phyloP scores from a whole-genome alignment of 2,888 invertebrate species.

The Cephus nigrinus region DNA sequence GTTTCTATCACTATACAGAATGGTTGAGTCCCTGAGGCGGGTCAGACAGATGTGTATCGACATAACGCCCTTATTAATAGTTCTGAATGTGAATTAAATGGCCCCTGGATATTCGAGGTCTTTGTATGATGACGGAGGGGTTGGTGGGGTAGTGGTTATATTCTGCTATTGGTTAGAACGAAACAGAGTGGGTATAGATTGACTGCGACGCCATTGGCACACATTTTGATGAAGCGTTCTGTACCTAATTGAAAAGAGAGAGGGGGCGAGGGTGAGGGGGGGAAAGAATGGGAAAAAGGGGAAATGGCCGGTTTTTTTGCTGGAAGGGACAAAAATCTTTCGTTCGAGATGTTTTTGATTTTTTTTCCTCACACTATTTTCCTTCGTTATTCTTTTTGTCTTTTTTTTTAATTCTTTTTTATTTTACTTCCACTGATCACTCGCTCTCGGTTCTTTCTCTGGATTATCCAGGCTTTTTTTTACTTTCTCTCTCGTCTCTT shows the following conservation, averaged over 20 bases:
- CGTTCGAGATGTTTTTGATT: not conserved
- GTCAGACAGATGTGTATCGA: conserved; percentile 48
- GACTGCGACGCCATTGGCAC: conserved; percentile 1
- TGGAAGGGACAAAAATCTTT: not conserved
- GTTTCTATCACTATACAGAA: not conserved
- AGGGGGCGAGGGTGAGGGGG: not conserved
- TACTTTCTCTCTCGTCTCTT: not conserved
- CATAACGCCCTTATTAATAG: conserved; percentile 47
- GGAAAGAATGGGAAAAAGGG: conserved; percentile 4
- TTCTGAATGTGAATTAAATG: conserved; percentile 11
- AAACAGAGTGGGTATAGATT: not conserved
- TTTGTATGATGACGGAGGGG: not conserved
- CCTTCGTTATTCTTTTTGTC: not conserved
- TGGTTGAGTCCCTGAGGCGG: conserved; percentile 25
- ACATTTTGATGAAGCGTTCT: not conserved
- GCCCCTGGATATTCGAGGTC: not conserved
- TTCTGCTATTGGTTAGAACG: conserved; percentile 2
- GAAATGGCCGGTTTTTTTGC: not conserved
- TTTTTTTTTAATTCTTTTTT: not conserved
- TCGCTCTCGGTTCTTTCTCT: not conserved
- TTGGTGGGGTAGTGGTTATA: not conserved
- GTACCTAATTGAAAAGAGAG: not conserved
- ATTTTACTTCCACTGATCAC: not conserved
- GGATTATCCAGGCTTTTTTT: not conserved
- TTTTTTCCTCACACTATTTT: not conserved